Conservation (phyloP, 2,888 invertebrate genomes). For the Lasioglossum figueresi region DNA sequence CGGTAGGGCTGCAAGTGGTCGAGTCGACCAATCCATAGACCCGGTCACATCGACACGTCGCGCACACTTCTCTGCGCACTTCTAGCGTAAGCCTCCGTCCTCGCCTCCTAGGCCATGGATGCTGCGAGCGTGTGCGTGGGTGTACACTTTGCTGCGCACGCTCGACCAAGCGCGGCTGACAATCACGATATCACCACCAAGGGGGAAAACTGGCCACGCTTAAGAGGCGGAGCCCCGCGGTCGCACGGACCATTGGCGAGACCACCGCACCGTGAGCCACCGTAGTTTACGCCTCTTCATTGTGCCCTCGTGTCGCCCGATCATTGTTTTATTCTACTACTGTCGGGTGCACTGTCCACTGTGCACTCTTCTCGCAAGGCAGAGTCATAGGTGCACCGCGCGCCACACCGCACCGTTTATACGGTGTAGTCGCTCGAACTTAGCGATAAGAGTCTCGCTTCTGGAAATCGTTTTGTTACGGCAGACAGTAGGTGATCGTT, state of each 20-base stretch:
- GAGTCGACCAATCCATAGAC: constrained; percentile 56
- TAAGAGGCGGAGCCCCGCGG: constrained; percentile 79
- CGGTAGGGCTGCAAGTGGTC: constrained; percentile 59
- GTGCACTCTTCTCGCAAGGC: not conserved
- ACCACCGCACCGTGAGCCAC: constrained; percentile 77
- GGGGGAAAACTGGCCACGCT: constrained; percentile 67
- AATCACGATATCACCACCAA: constrained; percentile 58
- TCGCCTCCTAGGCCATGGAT: not conserved
- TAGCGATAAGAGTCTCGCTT: not conserved
- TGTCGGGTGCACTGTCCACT: too few relatives aligned
- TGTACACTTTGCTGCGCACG: constrained; percentile 60
- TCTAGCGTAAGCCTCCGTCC: constrained; percentile 5
- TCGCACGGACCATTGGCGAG: constrained; percentile 82
- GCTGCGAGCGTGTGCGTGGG: constrained; percentile 17
- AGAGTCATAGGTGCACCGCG: not conserved
- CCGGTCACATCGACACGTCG: constrained; percentile 42
- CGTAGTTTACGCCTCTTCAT: constrained; percentile 76
- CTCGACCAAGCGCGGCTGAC: constrained; percentile 66
- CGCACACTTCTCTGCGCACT: constrained; percentile 49
- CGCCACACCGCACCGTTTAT: not conserved
- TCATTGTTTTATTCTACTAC: constrained; percentile 26
- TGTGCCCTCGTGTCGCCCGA: constrained; percentile 50
- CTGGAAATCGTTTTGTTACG: not conserved
- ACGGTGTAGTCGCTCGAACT: not conserved
- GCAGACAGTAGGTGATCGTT: not conserved